These are phyloP conservation scores for Catajapyx aquilonaris DNA, from an alignment of 1,140 invertebrate species.

Conservation along the genomic window DNA sequence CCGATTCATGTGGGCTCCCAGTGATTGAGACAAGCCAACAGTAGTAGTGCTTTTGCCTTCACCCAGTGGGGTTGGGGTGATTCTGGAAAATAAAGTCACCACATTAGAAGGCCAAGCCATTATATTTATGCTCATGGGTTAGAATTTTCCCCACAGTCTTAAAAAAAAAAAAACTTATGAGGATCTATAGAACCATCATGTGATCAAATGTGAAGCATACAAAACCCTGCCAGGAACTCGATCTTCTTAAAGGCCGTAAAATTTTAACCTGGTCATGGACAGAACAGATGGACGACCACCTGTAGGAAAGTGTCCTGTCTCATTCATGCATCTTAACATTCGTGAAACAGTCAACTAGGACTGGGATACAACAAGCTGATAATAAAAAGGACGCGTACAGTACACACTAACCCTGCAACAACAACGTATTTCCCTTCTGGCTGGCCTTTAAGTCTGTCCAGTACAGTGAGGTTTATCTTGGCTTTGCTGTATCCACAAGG, in stretches of 20 bases:
- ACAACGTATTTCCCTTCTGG: slow-evolving; percentile 81
- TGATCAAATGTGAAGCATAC: background rate
- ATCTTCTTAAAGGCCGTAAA: background rate
- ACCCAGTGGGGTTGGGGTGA: slow-evolving; percentile 90
- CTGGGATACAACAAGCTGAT: slow-evolving; percentile 1
- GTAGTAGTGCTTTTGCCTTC: slow-evolving; percentile 95
- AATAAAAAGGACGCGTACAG: slow-evolving; percentile 1
- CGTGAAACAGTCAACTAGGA: background rate
- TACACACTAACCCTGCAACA: slow-evolving; percentile 56
- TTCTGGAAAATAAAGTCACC: slow-evolving; percentile 28
- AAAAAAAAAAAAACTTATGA: slow-evolving; percentile 7
- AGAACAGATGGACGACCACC: background rate
- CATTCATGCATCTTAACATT: background rate
- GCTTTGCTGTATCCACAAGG: slow-evolving; percentile 87
- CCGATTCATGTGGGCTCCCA: slow-evolving; percentile 58
- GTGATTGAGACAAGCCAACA: slow-evolving; percentile 79
- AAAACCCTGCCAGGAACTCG: background rate
- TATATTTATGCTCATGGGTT: slow-evolving; percentile 1
- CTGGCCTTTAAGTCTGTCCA: slow-evolving; percentile 47
- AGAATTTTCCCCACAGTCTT: background rate
- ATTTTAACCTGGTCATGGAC: slow-evolving; percentile 4
- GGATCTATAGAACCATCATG: slow-evolving; percentile 2
- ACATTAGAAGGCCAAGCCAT: background rate
- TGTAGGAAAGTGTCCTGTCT: background rate
- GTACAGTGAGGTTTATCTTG: slow-evolving; percentile 68